phyloP scores from a whole-genome alignment of 2,888 invertebrate species.

The Drosophila stalkeri region DNA sequence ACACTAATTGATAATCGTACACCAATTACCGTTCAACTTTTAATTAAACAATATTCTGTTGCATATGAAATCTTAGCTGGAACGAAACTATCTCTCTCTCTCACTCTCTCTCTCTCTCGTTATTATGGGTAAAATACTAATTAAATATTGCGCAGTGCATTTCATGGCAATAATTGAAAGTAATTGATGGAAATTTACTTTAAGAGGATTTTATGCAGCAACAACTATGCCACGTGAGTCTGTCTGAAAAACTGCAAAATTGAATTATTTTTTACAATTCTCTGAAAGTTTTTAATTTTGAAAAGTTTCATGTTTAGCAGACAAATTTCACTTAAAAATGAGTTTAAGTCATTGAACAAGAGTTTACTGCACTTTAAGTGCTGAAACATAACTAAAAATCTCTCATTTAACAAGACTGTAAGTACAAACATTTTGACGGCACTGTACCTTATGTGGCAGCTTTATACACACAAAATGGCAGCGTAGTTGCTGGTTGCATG shows the following conservation, averaged over 20 bases:
- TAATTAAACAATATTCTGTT: background rate
- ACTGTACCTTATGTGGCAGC: conserved; percentile 1
- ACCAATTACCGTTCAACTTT: background rate
- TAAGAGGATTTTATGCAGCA: background rate
- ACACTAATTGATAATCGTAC: conserved; percentile 1
- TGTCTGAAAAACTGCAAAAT: background rate
- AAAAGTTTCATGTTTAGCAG: background rate
- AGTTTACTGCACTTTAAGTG: background rate
- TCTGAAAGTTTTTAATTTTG: too few relatives aligned
- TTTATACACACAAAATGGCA: conserved; percentile 16
- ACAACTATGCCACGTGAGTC: background rate
- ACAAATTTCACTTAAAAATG: background rate
- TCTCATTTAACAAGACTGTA: background rate
- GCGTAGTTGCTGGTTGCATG: conserved; percentile 11
- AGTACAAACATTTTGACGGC: conserved; percentile 8
- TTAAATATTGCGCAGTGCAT: background rate
- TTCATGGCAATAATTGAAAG: background rate
- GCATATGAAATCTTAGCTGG: background rate
- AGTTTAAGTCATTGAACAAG: background rate
- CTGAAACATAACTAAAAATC: background rate
- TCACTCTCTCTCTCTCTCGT: background rate
- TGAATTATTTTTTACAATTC: too few relatives aligned
- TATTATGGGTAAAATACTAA: background rate
- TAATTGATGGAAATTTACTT: background rate
- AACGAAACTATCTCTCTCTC: background rate